These are phyloP conservation scores for Petromus typicus DNA, from an alignment of 2,113 vertebrate species.

Conservation along the genomic window DNA sequence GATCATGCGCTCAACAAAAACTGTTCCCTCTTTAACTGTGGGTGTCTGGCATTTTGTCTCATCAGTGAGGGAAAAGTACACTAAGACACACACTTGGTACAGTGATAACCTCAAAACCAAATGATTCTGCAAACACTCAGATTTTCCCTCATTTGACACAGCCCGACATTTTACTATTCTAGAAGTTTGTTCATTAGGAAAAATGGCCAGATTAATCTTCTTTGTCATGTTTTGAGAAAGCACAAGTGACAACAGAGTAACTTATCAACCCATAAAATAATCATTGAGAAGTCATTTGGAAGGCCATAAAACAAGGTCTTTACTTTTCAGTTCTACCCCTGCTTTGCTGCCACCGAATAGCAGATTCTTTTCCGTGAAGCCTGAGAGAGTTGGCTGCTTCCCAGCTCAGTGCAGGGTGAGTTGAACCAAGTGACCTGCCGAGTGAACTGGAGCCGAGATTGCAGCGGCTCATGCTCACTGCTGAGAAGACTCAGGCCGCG, in stretches of 20 bases:
- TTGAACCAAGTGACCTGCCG: not conserved
- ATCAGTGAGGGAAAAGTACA: no score
- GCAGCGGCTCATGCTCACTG: not conserved
- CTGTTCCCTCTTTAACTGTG: no score
- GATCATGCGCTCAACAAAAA: no score
- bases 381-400: not conserved
- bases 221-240: constrained; percentile 15
- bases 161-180: not conserved
- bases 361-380: not conserved
- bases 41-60: no score
- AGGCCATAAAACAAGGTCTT: not conserved
- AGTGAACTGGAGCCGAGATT: not conserved
- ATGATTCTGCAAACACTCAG: not conserved
- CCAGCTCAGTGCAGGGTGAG: not conserved
- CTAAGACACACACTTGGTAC: not conserved
- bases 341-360: not conserved
- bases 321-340: not conserved
- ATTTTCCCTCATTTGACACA: not conserved
- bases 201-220: not conserved
- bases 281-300: not conserved
- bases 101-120: not conserved
- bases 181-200: not conserved
- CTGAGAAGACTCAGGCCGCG: not conserved
- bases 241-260: not conserved
- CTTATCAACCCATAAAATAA: not conserved